A percentile compares a stretch with the other conserved stretches of the same genome.
phyloP scores from a whole-genome alignment of 2,888 invertebrate species.

The Argyresthia albistria region DNA sequence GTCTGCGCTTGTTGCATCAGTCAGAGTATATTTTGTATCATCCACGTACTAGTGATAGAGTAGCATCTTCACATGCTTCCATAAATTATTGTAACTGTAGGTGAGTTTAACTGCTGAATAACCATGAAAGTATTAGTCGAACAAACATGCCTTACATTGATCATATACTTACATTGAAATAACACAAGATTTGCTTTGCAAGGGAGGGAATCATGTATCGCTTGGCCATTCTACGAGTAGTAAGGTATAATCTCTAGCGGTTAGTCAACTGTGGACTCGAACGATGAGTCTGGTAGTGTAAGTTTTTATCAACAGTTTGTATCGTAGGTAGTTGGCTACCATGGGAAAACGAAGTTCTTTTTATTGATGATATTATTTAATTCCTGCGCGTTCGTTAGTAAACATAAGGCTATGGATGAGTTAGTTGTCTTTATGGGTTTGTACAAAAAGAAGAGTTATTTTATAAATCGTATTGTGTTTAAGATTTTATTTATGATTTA shows the following conservation, averaged over 20 bases:
- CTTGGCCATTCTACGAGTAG: constrained; percentile 23
- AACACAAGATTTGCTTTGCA: constrained; percentile 13
- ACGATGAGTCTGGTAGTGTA: constrained; percentile 20
- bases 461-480: constrained; percentile 35
- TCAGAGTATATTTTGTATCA: constrained; percentile 37
- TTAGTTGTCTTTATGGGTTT: constrained; percentile 52
- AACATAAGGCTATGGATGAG: constrained; percentile 29
- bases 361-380: constrained; percentile 44
- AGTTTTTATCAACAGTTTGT: constrained; percentile 67
- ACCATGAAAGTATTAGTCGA: constrained; percentile 51
- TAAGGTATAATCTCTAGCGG: constrained; percentile 2
- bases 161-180: neutral
- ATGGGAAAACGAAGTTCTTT: constrained; percentile 40
- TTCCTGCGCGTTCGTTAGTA: constrained; percentile 58
- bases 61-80: constrained; percentile 51
- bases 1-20: constrained; percentile 64
- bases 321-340: constrained; percentile 23
- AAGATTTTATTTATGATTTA: constrained; percentile 54
- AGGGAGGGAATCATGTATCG: constrained; percentile 31
- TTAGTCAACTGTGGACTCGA: constrained; percentile 8
- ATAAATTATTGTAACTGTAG: constrained; percentile 40
- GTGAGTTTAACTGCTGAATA: constrained; percentile 38
- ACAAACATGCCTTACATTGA: constrained; percentile 45
- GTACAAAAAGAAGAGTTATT: constrained; percentile 63
- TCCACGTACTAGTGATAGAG: constrained; percentile 30